These are phyloP conservation scores for Lycophotia porphyrea DNA, from an alignment of 2,888 invertebrate genomes.

Conservation along the genomic window DNA sequence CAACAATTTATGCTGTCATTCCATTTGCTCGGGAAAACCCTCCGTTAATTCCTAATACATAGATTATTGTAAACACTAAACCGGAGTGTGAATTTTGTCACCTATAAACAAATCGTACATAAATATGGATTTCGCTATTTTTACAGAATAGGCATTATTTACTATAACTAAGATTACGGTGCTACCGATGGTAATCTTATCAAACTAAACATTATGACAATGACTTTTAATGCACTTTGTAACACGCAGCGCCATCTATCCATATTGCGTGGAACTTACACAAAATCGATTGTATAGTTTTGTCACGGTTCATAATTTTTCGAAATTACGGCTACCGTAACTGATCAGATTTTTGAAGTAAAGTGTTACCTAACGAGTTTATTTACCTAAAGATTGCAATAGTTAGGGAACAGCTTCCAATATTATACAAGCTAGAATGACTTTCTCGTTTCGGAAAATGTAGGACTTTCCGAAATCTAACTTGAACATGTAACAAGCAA, in stretches of 20 bases:
- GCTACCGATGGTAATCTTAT: neutral
- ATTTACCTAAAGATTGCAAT: neutral
- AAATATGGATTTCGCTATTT: neutral
- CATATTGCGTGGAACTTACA: conserved; percentile 1
- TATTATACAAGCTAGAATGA: neutral
- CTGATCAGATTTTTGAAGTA: neutral
- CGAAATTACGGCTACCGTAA: neutral
- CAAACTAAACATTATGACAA: neutral
- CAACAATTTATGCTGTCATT: conserved; percentile 15
- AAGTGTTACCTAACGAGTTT: too few relatives aligned
- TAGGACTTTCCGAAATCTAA: neutral
- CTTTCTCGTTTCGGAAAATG: neutral
- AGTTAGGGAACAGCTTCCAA: neutral
- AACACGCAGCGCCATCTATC: conserved; percentile 51
- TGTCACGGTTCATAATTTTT: neutral
- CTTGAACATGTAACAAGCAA: neutral
- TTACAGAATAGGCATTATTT: neutral
- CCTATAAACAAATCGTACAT: neutral
- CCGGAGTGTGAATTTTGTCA: neutral
- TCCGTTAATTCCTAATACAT: neutral
- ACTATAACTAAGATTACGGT: neutral
- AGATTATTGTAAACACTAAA: conserved; percentile 1
- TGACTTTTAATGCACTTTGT: neutral
- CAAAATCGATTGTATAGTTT: conserved; percentile 1
- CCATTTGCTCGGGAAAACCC: conserved; percentile 19